Base-by-base conservation (phyloP, 2,888 invertebrate genomes). In the Lasioglossum vierecki region DNA sequence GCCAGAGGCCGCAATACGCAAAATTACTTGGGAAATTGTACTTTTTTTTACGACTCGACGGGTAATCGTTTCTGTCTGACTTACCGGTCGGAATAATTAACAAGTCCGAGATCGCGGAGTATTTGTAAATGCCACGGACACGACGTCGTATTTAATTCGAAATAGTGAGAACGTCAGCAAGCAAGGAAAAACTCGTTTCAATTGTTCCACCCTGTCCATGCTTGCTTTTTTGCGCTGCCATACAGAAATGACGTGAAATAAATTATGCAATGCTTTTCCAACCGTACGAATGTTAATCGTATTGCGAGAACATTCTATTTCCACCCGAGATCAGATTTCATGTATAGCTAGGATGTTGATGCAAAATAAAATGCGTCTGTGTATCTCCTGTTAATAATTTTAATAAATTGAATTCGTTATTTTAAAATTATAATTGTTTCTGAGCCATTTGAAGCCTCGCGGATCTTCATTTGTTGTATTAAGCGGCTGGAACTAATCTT, bases 11-110 rank as follows among this genome's bases (percentile, higher is more conserved):
- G 71, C 84, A 35, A 79, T 80, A 87, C 84, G 72, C 83, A 81
- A 84, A 88, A 90, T 90, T 87, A 84, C 88, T 88, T 82, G 83
- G 87, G 35, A 88, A 84, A 90, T 88, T 86, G 84, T 86, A 60
- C 44, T 71, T 84, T 88, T 88, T 87, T 88, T 63, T 73, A 76
- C 71, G 74, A 49, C 63, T 79, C 82, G 77, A 77, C 76, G 63
- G 80, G 83, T 87, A 87, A 88, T 88, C 85, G 83, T 26, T 87
- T 78, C 82, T 70, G 85, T 75, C 86, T 76, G 71, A 49, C 71
- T 72, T 76, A 70, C 39, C 77, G 75, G 35, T 49, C 11, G 70
- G 77, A 81, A 86, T 85, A 89, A 89, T 89, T 89, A 87, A 88
- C 83, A 82, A 74, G 75, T 57, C 57, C 35, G 72, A 72, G 70